These are phyloP conservation scores for Hormiphora californensis DNA, from an alignment of 37 sponge, comb jelly and placozoan species.

Conservation along the genomic window DNA sequence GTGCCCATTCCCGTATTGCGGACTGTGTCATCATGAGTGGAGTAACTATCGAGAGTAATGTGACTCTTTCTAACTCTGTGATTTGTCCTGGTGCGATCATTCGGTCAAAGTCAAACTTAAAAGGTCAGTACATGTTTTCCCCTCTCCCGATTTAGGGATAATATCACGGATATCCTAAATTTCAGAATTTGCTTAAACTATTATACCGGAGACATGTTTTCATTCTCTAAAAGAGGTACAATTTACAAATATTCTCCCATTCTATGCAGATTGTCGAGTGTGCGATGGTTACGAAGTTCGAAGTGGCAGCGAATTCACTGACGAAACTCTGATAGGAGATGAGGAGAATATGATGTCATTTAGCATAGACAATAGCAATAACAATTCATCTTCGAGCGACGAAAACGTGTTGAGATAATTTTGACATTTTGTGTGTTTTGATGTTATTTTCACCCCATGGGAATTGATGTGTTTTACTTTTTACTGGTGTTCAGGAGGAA, in stretches of 20 bases:
- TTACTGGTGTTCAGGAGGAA: background rate
- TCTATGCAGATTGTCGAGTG: background rate
- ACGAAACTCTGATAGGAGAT: background rate
- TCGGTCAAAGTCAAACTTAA: background rate
- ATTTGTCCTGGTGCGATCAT: background rate
- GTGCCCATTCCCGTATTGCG: background rate
- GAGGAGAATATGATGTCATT: constrained; percentile 17
- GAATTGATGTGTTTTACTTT: background rate
- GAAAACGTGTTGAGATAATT: background rate
- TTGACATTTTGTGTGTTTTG: background rate
- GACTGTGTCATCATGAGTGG: background rate
- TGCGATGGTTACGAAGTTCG: background rate
- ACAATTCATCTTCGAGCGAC: background rate
- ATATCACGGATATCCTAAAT: too few relatives aligned
- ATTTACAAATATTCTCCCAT: too few relatives aligned
- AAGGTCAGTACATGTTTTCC: too few relatives aligned
- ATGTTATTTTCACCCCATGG: background rate
- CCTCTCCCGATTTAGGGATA: too few relatives aligned
- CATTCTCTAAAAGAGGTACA: too few relatives aligned
- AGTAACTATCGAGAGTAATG: background rate
- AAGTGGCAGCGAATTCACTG: background rate
- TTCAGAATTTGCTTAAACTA: too few relatives aligned
- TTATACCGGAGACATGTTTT: too few relatives aligned
- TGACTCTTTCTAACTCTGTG: background rate
- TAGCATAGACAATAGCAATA: background rate